A percentile compares a stretch with the other conserved stretches of the same genome.
These are phyloP conservation scores for Atopsyche davidsoni DNA, from an alignment of 1,140 invertebrate species.

Conservation along the genomic window DNA sequence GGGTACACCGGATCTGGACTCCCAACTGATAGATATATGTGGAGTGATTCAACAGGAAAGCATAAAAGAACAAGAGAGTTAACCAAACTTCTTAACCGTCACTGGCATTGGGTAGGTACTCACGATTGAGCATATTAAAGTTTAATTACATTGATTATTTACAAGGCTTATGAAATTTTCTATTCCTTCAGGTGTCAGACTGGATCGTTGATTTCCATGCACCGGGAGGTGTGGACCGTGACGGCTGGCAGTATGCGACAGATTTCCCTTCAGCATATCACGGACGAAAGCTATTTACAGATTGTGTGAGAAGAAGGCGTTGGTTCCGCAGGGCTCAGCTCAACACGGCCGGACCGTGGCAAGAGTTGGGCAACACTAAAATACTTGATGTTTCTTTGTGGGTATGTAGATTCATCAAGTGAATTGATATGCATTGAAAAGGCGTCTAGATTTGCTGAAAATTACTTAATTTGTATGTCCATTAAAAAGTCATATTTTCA, in stretches of 20 bases:
- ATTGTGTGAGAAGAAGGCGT: constrained; percentile 77
- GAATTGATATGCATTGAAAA: too few species aligned
- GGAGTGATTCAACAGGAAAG: constrained; percentile 80
- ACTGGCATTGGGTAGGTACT: constrained; percentile 80
- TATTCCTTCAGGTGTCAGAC: constrained; percentile 62
- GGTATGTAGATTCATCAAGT: constrained; percentile 41
- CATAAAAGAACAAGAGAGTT: constrained; percentile 77
- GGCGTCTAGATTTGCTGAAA: too few species aligned
- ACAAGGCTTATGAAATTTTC: not conserved
- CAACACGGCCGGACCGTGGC: constrained; percentile 81
- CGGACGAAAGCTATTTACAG: constrained; percentile 76
- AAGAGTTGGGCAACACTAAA: constrained; percentile 75
- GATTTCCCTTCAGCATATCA: constrained; percentile 86
- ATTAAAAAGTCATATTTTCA: too few species aligned
- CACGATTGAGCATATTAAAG: not conserved
- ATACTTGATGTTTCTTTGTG: constrained; percentile 74
- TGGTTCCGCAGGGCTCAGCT: constrained; percentile 82
- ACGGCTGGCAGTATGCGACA: constrained; percentile 92
- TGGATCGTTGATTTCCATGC: constrained; percentile 86
- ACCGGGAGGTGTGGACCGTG: constrained; percentile 79
- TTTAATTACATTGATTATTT: not conserved
- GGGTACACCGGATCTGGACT: constrained; percentile 79
- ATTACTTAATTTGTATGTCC: too few species aligned
- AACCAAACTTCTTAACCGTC: constrained; percentile 74
- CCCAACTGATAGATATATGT: constrained; percentile 83